Percentiles rank a stretch among this genome's conserved stretches.
Evolutionary conservation across 2,888 invertebrate species (phyloP).

Genomic region (Empis stercorea): DNA sequence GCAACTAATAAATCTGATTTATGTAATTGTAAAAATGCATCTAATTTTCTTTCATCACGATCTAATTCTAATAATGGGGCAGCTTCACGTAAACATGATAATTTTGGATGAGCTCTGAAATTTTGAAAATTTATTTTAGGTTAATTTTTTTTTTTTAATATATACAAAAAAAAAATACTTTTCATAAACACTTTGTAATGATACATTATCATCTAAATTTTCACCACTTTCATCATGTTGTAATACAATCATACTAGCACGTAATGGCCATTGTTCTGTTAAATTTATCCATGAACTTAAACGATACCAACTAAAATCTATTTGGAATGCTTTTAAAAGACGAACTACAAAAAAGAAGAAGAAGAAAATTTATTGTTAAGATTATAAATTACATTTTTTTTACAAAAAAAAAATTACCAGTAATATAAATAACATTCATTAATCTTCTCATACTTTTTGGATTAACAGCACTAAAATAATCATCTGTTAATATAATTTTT

Average conservation of each 20-base stretch:
- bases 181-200: conserved; percentile 83
- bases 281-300: conserved; percentile 97
- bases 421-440: conserved; percentile 95
- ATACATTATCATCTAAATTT: conserved; percentile 68
- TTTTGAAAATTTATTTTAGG: neutral
- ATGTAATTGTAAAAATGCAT: conserved; percentile 83
- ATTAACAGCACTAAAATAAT: conserved; percentile 98
- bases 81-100: conserved; percentile 73
- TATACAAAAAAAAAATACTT: no score
- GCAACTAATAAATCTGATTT: conserved; percentile 71
- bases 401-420: conserved; percentile 45
- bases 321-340: conserved; percentile 92
- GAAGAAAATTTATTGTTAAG: conserved; percentile 13
- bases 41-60: conserved; percentile 87
- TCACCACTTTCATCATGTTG: conserved; percentile 86
- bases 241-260: conserved; percentile 94
- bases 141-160: neutral
- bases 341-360: no score
- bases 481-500: conserved; percentile 85
- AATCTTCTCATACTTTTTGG: conserved; percentile 90
- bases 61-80: conserved; percentile 85
- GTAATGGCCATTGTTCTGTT: conserved; percentile 97
- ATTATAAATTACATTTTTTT: neutral
- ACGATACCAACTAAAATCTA: conserved; percentile 98
- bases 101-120: conserved; percentile 61